Base-by-base conservation (phyloP, 2,797 vertebrate genomes). In the Rhyacichthys aspro region DNA sequence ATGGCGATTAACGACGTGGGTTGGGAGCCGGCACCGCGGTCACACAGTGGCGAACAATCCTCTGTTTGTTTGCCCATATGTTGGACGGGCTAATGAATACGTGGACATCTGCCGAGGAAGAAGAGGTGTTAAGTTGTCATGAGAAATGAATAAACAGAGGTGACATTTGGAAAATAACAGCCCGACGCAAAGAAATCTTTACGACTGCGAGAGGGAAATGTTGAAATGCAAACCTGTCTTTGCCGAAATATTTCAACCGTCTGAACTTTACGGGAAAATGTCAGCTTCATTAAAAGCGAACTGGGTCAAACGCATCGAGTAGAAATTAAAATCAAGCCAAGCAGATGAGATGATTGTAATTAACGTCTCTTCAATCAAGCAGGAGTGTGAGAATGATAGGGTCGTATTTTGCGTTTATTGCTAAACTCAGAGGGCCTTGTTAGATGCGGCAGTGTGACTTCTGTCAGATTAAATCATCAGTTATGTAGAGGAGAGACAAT, bases 21-120 rank as follows among this genome's bases (percentile, higher is more conserved):
- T 69, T 65, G 67, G 72, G 78, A 62, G 65, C 85, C 74, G 63
- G 79, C 78, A 74, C 43, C 63, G 0, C 53, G 64, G 76, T 91
- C 89, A 82, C 86, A 91, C 86, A 85, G 86, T 78, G 39, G 60
- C 57, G 78, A 89, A 89, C 85, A 78, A 82, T 68, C 76, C 82
- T 79, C 76, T 74, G 86, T 90, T 88, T 90, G 83, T 80, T 61
- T 60, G 57, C 41, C 78, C 84, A 74, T 83, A 81, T 85, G 83
- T 39, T 48, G 48, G 55, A 42, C 50, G 7, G 54, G 59, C 59
- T 55, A 23, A 70, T 63, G 63, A 76, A 67, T 38, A 44, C 28
- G 0, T 1, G 15, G 62, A 77, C 81, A 81, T 80, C 78, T 85
- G 81, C 54, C 42, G 43, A 48, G 67, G 57, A 46, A 57, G 63